These are phyloP conservation scores for Felis chaus DNA, from an alignment of 2,113 vertebrate genomes.

Conservation along the genomic window DNA sequence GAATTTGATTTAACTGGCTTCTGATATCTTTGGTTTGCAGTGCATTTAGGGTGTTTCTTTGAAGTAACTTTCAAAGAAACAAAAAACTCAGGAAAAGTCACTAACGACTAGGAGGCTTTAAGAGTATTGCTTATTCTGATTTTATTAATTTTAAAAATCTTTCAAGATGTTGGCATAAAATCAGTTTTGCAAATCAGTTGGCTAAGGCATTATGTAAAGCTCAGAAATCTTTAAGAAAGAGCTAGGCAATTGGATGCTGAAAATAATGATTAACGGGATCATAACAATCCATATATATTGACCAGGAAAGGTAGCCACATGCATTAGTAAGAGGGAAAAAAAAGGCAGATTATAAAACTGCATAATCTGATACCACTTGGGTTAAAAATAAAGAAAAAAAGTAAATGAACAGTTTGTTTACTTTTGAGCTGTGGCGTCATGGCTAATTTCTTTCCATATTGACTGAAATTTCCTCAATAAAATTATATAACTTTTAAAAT, in stretches of 20 bases:
- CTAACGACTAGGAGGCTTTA: neutral
- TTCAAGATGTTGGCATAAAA: neutral
- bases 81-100: neutral
- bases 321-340: neutral
- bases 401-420: neutral
- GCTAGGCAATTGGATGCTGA: neutral
- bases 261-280: neutral
- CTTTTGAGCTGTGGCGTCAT: neutral
- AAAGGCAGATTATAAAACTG: neutral
- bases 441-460: neutral
- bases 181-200: neutral
- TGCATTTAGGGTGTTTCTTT: neutral
- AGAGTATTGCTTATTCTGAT: neutral
- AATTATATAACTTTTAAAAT: neutral
- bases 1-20: neutral
- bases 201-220: neutral
- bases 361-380: neutral
- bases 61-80: neutral
- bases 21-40: neutral
- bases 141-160: constrained; percentile 36
- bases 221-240: constrained; percentile 7
- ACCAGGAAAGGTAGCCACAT: neutral
- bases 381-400: neutral
- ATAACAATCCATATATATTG: neutral
- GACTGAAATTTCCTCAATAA: neutral